phyloP scores from a whole-genome alignment of 2,888 invertebrate genomes.

The Minunthozetes semirufus region DNA sequence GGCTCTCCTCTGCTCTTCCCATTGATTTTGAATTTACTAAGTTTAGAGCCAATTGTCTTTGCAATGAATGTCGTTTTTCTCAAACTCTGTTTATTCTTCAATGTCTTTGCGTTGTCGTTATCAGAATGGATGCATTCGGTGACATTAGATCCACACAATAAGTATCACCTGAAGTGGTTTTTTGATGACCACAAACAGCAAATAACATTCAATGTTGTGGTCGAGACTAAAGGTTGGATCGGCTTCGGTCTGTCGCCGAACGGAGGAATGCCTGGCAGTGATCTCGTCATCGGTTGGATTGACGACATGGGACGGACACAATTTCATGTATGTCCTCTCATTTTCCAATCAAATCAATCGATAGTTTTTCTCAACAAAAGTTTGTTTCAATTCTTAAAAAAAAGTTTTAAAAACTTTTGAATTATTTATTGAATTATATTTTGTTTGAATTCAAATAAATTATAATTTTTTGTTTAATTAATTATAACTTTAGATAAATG shows the following conservation, averaged over 20 bases:
- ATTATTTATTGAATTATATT: not conserved
- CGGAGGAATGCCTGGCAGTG: constrained; percentile 70
- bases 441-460: too few relatives aligned
- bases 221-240: constrained; percentile 74
- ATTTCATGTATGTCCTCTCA: constrained; percentile 39
- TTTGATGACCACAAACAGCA: constrained; percentile 53
- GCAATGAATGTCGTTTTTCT: not conserved
- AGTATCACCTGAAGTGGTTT: constrained; percentile 29
- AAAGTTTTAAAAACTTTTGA: not conserved
- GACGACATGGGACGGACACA: constrained; percentile 52
- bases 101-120: not conserved
- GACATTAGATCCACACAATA: constrained; percentile 33
- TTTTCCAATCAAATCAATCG: not conserved
- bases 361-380: too few relatives aligned
- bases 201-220: constrained; percentile 75
- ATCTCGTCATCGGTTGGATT: constrained; percentile 84
- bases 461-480: too few relatives aligned
- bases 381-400: not conserved
- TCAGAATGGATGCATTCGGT: constrained; percentile 32
- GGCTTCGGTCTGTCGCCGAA: constrained; percentile 77
- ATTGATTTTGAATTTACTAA: constrained; percentile 1
- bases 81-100: too few relatives aligned
- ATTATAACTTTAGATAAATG: too few relatives aligned
- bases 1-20: not conserved
- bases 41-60: too few relatives aligned